A percentile compares a stretch with the other conserved stretches of the same genome.
Conservation (phyloP, 2,888 invertebrate genomes). For the Macrophya annulata region DNA sequence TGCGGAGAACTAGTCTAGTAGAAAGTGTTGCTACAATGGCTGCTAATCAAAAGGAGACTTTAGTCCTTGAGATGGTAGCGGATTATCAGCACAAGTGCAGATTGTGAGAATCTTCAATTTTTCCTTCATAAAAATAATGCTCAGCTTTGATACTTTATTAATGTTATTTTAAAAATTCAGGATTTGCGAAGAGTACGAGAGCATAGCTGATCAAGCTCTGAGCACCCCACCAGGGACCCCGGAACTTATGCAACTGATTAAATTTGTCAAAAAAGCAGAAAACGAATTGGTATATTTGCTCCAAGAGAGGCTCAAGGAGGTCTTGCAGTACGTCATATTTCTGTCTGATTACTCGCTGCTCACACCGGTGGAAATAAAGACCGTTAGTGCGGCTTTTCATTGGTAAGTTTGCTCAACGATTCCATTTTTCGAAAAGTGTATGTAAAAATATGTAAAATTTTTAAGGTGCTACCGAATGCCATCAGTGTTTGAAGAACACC, state of each 20-base stretch:
- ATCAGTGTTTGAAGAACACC: constrained; percentile 91
- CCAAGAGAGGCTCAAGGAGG: constrained; percentile 87
- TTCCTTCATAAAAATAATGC: neutral
- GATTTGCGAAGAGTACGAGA: constrained; percentile 91
- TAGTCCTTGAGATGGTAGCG: constrained; percentile 88
- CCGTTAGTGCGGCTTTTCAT: constrained; percentile 93
- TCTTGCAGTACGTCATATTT: constrained; percentile 89
- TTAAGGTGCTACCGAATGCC: constrained; percentile 87
- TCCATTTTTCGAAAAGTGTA: neutral
- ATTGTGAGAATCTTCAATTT: constrained; percentile 81
- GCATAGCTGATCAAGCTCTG: constrained; percentile 89
- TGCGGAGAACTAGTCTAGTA: constrained; percentile 91
- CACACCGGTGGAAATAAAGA: constrained; percentile 92
- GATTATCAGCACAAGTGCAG: constrained; percentile 91
- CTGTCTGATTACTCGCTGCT: constrained; percentile 91
- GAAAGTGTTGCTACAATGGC: constrained; percentile 86
- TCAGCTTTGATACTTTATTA: neutral
- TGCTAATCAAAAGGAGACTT: constrained; percentile 84
- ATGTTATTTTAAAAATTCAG: constrained; percentile 79
- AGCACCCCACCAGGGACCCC: constrained; percentile 92
- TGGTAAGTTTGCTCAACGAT: constrained; percentile 81
- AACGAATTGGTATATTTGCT: constrained; percentile 86
- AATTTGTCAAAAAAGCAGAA: constrained; percentile 89
- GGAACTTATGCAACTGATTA: constrained; percentile 91
- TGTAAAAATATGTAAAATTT: neutral